phyloP scores from a whole-genome alignment of 2,797 vertebrate genomes.

The Acomys russatus region DNA sequence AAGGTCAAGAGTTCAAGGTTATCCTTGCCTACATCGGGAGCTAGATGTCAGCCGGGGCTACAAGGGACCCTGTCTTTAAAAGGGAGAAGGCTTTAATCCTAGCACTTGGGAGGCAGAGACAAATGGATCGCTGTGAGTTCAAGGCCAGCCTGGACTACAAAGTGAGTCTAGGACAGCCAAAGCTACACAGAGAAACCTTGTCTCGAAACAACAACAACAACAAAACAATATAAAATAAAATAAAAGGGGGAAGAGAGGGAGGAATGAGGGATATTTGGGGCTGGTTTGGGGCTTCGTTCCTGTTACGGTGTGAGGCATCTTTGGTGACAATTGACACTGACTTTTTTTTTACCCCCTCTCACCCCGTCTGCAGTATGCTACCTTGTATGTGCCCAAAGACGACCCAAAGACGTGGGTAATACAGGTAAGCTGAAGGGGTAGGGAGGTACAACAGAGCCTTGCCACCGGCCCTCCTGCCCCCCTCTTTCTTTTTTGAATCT shows the following conservation, averaged over 20 bases:
- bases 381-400: conserved; percentile 84
- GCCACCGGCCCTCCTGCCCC: too few species aligned
- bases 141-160: too few species aligned
- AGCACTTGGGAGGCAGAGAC: too few species aligned
- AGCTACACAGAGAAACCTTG: too few species aligned
- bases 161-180: too few species aligned
- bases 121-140: too few species aligned
- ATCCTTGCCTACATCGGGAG: neutral
- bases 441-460: neutral
- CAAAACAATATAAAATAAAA: too few species aligned
- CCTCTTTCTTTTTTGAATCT: neutral
- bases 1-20: neutral
- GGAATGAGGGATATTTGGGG: neutral
- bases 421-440: conserved; percentile 86
- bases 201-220: too few species aligned
- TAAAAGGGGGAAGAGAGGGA: neutral
- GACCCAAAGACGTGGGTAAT: conserved; percentile 67
- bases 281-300: neutral
- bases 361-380: conserved; percentile 89
- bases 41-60: neutral
- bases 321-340: neutral
- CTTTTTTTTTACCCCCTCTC: neutral
- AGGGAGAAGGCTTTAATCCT: neutral
- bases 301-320: too few species aligned
- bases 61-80: neutral